Percentiles rank a stretch among this genome's conserved stretches.
phyloP scores from a whole-genome alignment of 1,140 invertebrate genomes.

The Wasmannia auropunctata region DNA sequence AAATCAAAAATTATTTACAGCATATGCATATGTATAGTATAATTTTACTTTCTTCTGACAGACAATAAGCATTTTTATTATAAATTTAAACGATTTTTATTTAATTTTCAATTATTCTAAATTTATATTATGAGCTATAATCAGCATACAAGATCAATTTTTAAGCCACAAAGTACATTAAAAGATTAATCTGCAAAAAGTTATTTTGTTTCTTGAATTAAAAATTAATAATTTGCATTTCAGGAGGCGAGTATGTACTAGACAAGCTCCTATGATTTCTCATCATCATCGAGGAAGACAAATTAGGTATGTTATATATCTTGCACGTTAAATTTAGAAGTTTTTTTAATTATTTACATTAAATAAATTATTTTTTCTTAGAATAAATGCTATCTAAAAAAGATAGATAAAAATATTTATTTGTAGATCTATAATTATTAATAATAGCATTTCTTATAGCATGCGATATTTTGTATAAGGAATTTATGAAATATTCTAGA shows the following conservation, averaged over 20 bases:
- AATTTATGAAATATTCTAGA: slow-evolving; percentile 63
- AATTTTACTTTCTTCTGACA: background rate
- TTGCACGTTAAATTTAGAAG: background rate
- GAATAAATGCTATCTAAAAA: background rate
- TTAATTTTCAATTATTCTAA: background rate
- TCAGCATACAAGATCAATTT: background rate
- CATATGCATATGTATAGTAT: background rate
- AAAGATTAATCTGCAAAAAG: background rate
- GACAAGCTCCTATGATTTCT: slow-evolving; percentile 62
- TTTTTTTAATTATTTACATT: background rate
- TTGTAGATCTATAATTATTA: background rate
- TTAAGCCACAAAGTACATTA: background rate
- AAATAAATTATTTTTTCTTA: background rate
- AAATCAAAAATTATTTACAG: background rate
- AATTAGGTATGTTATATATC: slow-evolving; percentile 77
- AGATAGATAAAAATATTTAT: background rate
- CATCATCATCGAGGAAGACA: slow-evolving; percentile 75
- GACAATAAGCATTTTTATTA: background rate
- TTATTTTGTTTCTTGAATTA: background rate
- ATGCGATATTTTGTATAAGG: background rate
- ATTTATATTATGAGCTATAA: background rate
- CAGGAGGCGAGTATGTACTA: slow-evolving; percentile 80
- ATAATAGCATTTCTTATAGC: too few species aligned
- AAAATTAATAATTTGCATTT: slow-evolving; percentile 52
- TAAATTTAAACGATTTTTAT: background rate